These are phyloP conservation scores for Pseudococcus longispinus DNA, from an alignment of 2,888 invertebrate species.

Conservation along the genomic window DNA sequence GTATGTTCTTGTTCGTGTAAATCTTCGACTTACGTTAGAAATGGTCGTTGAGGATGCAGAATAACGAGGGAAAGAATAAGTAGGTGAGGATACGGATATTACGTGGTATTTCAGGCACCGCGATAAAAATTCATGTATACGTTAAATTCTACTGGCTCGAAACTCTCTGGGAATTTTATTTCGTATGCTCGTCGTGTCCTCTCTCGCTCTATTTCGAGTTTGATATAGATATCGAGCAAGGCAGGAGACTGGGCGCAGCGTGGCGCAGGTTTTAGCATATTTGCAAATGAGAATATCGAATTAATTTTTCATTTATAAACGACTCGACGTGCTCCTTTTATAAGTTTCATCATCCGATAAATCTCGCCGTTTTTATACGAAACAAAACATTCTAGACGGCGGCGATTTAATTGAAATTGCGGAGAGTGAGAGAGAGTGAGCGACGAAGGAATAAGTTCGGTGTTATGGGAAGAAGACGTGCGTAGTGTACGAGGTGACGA, in stretches of 20 bases:
- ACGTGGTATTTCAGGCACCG: not conserved
- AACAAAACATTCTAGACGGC: slow-evolving; percentile 20
- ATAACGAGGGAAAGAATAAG: not conserved
- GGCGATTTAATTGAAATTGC: slow-evolving; percentile 30
- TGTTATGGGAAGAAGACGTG: not conserved
- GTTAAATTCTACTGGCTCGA: not conserved
- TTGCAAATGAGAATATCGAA: slow-evolving; percentile 34
- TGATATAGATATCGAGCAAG: not conserved
- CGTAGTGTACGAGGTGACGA: not conserved
- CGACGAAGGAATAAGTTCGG: not conserved
- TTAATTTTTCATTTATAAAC: slow-evolving; percentile 46
- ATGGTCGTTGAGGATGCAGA: not conserved
- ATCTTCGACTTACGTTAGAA: not conserved
- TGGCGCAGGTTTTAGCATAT: not conserved
- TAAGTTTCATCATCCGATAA: slow-evolving; percentile 37
- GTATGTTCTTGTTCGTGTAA: not conserved
- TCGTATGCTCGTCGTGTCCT: not conserved
- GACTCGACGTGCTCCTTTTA: not conserved
- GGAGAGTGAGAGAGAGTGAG: not conserved
- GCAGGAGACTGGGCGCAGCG: not conserved
- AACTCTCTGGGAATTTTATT: not conserved
- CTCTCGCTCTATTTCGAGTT: not conserved
- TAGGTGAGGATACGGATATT: not conserved
- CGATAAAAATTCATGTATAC: slow-evolving; percentile 38
- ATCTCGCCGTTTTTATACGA: slow-evolving; percentile 3